Evolutionary conservation across 2,888 invertebrate species (phyloP).

Genomic region (Acanthacorydalis orientalis): DNA sequence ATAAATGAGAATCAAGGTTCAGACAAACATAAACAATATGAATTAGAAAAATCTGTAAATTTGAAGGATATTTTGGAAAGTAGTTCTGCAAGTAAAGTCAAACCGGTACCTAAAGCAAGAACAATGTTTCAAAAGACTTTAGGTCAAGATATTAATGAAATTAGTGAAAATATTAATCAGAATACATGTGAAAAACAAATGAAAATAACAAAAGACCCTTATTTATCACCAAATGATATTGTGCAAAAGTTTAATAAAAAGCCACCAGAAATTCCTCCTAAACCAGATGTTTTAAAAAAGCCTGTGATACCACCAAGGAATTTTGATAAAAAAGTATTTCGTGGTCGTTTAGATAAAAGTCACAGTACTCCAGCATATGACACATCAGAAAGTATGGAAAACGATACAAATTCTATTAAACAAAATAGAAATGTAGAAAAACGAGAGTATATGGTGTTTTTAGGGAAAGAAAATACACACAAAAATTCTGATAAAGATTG

Average conservation of each 20-base stretch:
- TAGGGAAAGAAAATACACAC: too few species aligned
- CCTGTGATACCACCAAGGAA: conserved; percentile 21
- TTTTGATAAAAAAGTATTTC: conserved; percentile 15
- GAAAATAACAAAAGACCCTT: neutral
- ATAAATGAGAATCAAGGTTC: neutral
- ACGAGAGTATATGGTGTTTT: too few species aligned
- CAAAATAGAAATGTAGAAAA: too few species aligned
- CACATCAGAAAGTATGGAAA: conserved; percentile 17
- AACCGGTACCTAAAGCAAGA: conserved; percentile 1
- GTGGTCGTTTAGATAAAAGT: conserved; percentile 57
- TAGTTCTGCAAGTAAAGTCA: neutral
- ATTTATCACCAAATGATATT: neutral
- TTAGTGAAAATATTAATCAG: neutral
- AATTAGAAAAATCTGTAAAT: neutral
- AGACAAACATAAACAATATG: neutral
- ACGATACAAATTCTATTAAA: too few species aligned
- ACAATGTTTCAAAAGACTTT: neutral
- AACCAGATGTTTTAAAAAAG: conserved; percentile 16
- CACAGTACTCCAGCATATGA: conserved; percentile 73
- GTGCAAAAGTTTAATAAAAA: conserved; percentile 14
- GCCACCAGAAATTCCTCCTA: conserved; percentile 19
- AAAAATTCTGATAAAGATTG: too few species aligned
- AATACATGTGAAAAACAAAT: neutral
- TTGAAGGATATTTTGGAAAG: neutral
- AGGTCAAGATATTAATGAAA: neutral